Evolutionary conservation across 2,113 vertebrate species (phyloP).

Genomic region (Psammodynastes pulverulentus): DNA sequence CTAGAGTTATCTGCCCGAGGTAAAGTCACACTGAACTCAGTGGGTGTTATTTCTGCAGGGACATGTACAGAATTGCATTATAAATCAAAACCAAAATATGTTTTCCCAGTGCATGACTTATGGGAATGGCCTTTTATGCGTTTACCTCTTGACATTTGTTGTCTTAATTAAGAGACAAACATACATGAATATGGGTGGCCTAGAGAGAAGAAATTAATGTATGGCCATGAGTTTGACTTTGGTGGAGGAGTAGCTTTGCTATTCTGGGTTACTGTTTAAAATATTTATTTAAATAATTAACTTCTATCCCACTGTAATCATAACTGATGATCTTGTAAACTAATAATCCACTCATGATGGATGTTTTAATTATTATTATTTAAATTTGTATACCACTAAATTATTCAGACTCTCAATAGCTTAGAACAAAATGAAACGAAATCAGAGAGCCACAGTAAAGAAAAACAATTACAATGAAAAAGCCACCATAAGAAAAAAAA

Average conservation of each 20-base stretch:
- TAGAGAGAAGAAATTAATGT: neutral
- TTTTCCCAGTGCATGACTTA: neutral
- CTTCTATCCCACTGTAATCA: neutral
- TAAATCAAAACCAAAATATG: neutral
- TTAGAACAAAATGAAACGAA: neutral
- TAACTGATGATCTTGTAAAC: neutral
- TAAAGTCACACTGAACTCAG: neutral
- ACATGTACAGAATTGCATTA: neutral
- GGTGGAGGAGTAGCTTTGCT: neutral
- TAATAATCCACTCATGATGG: neutral
- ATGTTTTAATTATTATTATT: neutral
- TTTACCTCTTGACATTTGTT: neutral
- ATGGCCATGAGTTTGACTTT: neutral
- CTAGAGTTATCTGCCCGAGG: neutral
- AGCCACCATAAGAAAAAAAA: neutral
- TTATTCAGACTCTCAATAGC: neutral
- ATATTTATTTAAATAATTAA: neutral
- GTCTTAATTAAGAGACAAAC: neutral
- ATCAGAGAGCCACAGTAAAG: neutral
- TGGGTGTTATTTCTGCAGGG: neutral
- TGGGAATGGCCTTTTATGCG: neutral
- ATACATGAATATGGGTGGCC: neutral
- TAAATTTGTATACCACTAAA: neutral
- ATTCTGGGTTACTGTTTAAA: neutral
- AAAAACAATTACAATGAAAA: neutral